Evolutionary conservation across 2,113 vertebrate species (phyloP).

Genomic region (Rhadina sibilatrix): DNA sequence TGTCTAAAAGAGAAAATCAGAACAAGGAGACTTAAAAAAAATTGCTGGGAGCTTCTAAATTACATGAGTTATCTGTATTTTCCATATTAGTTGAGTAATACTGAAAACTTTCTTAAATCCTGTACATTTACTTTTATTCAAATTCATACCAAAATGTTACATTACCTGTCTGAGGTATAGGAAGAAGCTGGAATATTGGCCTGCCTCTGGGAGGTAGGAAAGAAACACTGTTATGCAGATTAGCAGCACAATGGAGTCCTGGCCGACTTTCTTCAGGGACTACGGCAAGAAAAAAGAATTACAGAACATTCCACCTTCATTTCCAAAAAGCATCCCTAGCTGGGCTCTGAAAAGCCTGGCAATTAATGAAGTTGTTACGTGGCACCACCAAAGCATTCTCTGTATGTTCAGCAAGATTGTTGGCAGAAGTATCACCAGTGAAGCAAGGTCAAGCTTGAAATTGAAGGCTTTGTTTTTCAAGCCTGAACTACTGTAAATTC

Average conservation of each 20-base stretch:
- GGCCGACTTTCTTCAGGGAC: conserved; percentile 89
- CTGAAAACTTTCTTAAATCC: background rate
- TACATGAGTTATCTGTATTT: background rate
- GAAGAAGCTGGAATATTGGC: conserved; percentile 91
- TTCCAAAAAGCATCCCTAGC: background rate
- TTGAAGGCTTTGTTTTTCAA: background rate
- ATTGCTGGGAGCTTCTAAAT: background rate
- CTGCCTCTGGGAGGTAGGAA: conserved; percentile 87
- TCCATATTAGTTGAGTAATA: background rate
- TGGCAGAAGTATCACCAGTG: background rate
- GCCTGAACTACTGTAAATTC: background rate
- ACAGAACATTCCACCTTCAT: background rate
- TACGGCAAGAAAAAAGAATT: conserved; percentile 13
- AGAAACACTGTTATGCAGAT: conserved; percentile 92
- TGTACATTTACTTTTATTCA: background rate
- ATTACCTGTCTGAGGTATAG: conserved; percentile 88
- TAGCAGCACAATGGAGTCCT: conserved; percentile 87
- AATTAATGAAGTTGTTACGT: fast-evolving
- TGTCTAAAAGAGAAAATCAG: background rate
- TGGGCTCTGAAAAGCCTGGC: background rate
- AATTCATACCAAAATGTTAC: background rate
- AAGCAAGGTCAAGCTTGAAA: background rate
- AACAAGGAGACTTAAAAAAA: background rate
- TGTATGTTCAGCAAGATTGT: fast-evolving
- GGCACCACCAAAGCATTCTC: background rate